These are phyloP conservation scores for Argynnis bischoffii DNA, from an alignment of 2,888 invertebrate species.

Conservation along the genomic window DNA sequence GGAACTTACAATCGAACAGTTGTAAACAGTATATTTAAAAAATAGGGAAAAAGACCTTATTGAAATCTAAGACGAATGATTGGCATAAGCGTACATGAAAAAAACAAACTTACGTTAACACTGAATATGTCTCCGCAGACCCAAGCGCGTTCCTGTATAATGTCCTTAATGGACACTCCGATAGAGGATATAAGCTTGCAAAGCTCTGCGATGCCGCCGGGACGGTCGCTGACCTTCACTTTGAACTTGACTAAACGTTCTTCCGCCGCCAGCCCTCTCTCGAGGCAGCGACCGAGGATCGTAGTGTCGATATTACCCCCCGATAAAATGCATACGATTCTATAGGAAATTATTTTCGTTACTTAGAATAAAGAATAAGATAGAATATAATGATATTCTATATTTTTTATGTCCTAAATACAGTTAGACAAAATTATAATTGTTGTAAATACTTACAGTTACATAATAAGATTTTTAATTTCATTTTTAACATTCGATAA, in stretches of 20 bases:
- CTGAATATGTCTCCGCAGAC: conserved; percentile 93
- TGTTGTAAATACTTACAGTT: too few relatives aligned
- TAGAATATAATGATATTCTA: too few relatives aligned
- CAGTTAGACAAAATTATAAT: too few relatives aligned
- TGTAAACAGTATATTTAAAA: too few relatives aligned
- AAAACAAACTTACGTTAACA: conserved; percentile 60
- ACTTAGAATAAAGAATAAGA: not conserved
- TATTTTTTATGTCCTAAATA: too few relatives aligned
- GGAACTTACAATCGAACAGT: too few relatives aligned
- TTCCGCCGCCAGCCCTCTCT: conserved; percentile 94
- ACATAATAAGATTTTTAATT: too few relatives aligned
- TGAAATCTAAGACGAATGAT: not conserved
- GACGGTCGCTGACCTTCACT: conserved; percentile 89
- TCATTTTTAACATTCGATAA: too few relatives aligned
- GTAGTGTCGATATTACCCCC: conserved; percentile 97
- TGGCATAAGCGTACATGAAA: not conserved
- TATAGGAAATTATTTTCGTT: conserved; percentile 51
- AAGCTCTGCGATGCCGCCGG: conserved; percentile 94
- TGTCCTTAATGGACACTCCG: conserved; percentile 96
- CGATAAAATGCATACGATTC: conserved; percentile 90
- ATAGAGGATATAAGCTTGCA: conserved; percentile 87
- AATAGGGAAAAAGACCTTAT: not conserved
- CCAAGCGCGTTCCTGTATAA: conserved; percentile 98
- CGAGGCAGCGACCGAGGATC: conserved; percentile 91
- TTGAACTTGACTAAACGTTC: conserved; percentile 85